Percentiles rank a stretch among this genome's conserved stretches.
Evolutionary conservation across 2,888 invertebrate species (phyloP).

Genomic region (Heliconius ismenius): DNA sequence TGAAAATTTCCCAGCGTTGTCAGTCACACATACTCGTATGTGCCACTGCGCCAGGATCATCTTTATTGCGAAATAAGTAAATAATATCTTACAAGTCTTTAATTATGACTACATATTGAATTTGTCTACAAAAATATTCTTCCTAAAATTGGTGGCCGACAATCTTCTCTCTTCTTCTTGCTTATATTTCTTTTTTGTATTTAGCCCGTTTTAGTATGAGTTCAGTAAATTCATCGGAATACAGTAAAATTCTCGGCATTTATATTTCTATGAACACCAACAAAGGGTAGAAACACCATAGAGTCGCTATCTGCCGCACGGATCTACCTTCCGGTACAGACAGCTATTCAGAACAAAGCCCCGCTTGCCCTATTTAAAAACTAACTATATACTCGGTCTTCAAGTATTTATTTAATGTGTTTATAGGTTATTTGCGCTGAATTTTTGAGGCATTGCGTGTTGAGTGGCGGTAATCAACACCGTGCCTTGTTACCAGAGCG

Average conservation of each 20-base stretch:
- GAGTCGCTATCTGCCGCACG: slow-evolving; percentile 8
- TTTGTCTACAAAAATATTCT: not conserved
- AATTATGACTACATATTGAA: not conserved
- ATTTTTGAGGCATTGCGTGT: no score
- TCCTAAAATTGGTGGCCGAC: no score
- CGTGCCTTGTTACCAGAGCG: no score
- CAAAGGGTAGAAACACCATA: slow-evolving; percentile 9
- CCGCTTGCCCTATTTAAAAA: slow-evolving; percentile 25
- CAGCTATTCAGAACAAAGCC: slow-evolving; percentile 22
- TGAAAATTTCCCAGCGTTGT: no score
- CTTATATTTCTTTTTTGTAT: not conserved
- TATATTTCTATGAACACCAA: slow-evolving; percentile 6
- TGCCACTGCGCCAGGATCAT: no score
- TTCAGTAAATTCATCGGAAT: not conserved
- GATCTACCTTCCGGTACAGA: slow-evolving; percentile 29
- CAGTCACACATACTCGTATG: no score
- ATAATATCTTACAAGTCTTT: not conserved
- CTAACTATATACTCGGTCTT: slow-evolving; percentile 3
- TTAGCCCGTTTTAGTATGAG: no score
- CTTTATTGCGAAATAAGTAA: not conserved
- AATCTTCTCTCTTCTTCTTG: not conserved
- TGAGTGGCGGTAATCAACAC: no score
- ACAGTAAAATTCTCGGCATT: not conserved
- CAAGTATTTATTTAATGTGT: not conserved
- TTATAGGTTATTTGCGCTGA: no score